Conservation (phyloP, 2,888 invertebrate species). For the Nebria salina region DNA sequence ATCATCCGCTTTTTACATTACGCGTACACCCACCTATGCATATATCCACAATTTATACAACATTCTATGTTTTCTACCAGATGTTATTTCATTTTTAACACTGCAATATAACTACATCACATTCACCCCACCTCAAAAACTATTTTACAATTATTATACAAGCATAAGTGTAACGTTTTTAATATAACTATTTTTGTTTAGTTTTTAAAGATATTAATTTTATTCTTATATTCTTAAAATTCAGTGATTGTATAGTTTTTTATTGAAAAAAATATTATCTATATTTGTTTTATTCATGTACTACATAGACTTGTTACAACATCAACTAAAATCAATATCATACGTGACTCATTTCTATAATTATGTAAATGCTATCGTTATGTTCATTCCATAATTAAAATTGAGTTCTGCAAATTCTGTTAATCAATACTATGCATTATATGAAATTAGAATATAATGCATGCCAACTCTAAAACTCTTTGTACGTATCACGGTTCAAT, state of each 20-base stretch:
- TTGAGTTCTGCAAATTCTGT: neutral
- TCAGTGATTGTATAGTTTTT: no score
- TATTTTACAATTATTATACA: no score
- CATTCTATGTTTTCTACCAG: neutral
- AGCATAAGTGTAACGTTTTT: neutral
- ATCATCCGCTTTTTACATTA: constrained; percentile 7
- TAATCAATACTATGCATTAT: neutral
- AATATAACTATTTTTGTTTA: neutral
- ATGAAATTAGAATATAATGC: neutral
- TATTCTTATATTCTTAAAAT: no score
- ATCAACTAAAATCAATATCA: neutral
- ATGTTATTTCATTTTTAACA: neutral
- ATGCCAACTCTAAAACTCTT: neutral
- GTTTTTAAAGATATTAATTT: no score
- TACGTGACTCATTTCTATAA: neutral
- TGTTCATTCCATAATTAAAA: neutral
- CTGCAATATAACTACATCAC: neutral
- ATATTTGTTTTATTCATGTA: no score
- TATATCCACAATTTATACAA: neutral
- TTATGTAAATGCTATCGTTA: neutral
- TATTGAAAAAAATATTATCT: no score
- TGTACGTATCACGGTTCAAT: neutral
- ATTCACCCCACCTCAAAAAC: neutral
- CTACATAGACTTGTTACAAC: neutral
- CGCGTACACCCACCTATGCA: neutral